Evolutionary conservation across 2,797 vertebrate genomes (phyloP).

Genomic region (Artibeus lituratus): DNA sequence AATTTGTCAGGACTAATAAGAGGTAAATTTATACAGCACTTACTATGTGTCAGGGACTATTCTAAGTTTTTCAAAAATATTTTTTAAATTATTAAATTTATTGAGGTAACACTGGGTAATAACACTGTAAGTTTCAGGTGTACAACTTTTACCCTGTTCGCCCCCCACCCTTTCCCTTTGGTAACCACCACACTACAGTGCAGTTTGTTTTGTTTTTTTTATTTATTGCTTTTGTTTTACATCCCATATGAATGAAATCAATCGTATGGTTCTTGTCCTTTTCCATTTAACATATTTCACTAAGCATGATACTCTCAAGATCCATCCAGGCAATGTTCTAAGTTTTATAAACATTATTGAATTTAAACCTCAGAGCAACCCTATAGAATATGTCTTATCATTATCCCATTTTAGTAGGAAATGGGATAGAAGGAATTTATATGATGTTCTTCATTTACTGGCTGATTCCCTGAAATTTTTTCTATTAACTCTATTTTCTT

Average conservation of each 20-base stretch:
- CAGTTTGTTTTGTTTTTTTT: neutral
- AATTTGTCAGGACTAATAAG: neutral
- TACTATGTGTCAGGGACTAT: neutral
- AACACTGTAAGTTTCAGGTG: neutral
- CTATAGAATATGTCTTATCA: neutral
- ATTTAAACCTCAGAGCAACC: neutral
- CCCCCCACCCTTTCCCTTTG: neutral
- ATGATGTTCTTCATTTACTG: neutral
- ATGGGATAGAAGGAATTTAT: neutral
- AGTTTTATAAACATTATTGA: neutral
- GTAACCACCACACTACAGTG: neutral
- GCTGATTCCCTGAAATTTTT: neutral
- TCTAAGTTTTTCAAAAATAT: neutral
- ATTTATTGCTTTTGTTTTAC: neutral
- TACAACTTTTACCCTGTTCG: neutral
- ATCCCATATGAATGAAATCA: neutral
- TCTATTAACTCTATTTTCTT: neutral
- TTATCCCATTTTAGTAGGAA: neutral
- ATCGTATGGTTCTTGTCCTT: neutral
- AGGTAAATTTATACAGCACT: neutral
- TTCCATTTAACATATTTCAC: neutral
- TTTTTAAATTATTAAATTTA: neutral
- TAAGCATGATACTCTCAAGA: neutral
- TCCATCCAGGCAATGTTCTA: neutral
- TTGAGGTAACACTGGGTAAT: neutral